Conservation (phyloP, 2,113 vertebrate species). For the Pterocles gutturalis region DNA sequence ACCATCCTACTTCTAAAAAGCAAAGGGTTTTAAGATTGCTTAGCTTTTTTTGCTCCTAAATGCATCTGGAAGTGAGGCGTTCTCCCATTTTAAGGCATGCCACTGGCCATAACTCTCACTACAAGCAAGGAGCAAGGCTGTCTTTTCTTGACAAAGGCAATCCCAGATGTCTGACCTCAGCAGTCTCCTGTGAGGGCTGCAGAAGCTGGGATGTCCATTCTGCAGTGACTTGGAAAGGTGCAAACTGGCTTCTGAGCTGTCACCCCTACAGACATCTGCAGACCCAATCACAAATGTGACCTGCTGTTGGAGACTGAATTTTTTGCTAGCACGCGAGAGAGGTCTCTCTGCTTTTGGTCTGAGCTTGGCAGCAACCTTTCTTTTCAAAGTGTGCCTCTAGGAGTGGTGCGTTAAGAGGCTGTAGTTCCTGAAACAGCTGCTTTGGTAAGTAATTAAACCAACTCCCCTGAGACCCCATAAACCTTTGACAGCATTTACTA, state of each 20-base stretch:
- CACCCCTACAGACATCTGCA: neutral
- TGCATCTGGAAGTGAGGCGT: neutral
- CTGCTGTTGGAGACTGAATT: neutral
- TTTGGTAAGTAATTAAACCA: constrained; percentile 29
- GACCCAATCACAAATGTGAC: rapidly evolving
- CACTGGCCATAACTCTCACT: neutral
- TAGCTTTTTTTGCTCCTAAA: neutral
- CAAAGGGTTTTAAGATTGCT: neutral
- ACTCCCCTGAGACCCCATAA: neutral
- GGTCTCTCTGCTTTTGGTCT: neutral
- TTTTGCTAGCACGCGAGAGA: neutral
- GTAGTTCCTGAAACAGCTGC: neutral
- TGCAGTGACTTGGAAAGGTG: neutral
- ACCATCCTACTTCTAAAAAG: neutral
- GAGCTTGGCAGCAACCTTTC: neutral
- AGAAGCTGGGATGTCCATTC: neutral
- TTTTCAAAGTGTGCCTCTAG: neutral
- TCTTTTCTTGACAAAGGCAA: neutral
- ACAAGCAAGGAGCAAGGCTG: neutral
- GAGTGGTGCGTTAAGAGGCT: neutral
- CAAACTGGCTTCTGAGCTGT: neutral
- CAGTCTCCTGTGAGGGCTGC: neutral
- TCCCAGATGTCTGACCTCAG: neutral
- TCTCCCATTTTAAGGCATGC: neutral
- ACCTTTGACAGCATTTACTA: constrained; percentile 6